Percentiles rank a stretch among this genome's conserved stretches.
Conservation (phyloP, 2,797 vertebrate species). For the Cirrhinus mrigala region DNA sequence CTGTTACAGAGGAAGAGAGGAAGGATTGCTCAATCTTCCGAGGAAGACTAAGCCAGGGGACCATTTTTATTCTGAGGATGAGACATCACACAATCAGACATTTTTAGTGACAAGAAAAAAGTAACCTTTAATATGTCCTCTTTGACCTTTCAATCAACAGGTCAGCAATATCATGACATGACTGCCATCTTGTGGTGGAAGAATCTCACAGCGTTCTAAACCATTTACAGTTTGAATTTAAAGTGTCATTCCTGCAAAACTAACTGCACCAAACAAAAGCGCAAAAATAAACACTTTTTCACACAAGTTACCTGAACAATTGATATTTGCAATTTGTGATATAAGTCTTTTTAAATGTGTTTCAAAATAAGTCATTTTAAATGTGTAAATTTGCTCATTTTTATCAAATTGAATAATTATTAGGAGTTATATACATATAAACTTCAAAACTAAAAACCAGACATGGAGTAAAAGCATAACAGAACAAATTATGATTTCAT, state of each 20-base stretch:
- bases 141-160: conserved; percentile 15
- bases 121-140: background rate
- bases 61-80: background rate
- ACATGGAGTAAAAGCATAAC: background rate
- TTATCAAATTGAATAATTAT: background rate
- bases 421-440: background rate
- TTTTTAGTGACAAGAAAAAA: background rate
- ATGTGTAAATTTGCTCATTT: background rate
- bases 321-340: background rate
- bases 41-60: background rate
- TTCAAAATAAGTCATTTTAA: too few relatives aligned
- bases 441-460: too few relatives aligned
- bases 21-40: background rate
- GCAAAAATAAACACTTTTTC: background rate
- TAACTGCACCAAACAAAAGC: background rate
- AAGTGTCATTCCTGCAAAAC: background rate
- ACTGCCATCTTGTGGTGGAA: conserved; percentile 39
- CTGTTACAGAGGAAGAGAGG: background rate
- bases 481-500: background rate
- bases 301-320: background rate
- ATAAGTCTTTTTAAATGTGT: too few relatives aligned
- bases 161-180: background rate
- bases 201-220: background rate
- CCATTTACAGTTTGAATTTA: background rate
- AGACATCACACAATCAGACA: too few relatives aligned